phyloP scores from a whole-genome alignment of 2,113 vertebrate species.

The Clinocottus analis region DNA sequence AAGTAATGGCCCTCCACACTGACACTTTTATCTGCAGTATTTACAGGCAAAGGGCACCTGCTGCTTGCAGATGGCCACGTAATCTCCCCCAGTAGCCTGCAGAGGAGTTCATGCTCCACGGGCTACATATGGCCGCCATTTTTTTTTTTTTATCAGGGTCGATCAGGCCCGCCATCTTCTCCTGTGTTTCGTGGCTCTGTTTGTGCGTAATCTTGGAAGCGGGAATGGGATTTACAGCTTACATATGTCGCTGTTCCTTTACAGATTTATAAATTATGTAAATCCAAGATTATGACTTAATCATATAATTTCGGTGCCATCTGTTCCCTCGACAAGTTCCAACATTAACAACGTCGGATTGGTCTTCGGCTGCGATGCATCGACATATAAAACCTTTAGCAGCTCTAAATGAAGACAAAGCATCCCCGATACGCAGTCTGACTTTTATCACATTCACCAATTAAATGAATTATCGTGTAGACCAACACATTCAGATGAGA shows the following conservation, averaged over 20 bases:
- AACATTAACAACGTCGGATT: slow-evolving; percentile 2
- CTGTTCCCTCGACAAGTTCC: slow-evolving; percentile 45
- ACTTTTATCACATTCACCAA: neutral
- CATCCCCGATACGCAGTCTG: neutral
- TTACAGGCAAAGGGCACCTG: slow-evolving; percentile 58
- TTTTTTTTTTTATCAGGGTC: slow-evolving; percentile 12
- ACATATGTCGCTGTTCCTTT: slow-evolving; percentile 50
- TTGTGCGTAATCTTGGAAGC: slow-evolving; percentile 13
- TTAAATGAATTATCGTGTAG: too few species aligned
- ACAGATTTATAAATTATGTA: slow-evolving; percentile 61
- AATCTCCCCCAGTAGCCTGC: slow-evolving; percentile 21
- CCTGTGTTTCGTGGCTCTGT: neutral
- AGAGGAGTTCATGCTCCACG: slow-evolving; percentile 11
- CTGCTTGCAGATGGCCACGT: slow-evolving; percentile 53
- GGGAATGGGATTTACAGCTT: slow-evolving; percentile 46
- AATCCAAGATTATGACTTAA: slow-evolving; percentile 65
- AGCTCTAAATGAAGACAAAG: neutral
- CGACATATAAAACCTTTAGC: neutral
- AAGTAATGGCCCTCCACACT: slow-evolving; percentile 31
- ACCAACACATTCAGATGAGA: neutral
- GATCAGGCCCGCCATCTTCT: neutral
- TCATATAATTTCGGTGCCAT: slow-evolving; percentile 40
- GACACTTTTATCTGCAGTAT: slow-evolving; percentile 57
- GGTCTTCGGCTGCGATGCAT: slow-evolving; percentile 10
- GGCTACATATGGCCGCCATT: slow-evolving; percentile 6